A percentile compares a stretch with the other conserved stretches of the same genome.
These are phyloP conservation scores for Salarias fasciatus DNA, from an alignment of 2,797 vertebrate genomes.

Conservation along the genomic window DNA sequence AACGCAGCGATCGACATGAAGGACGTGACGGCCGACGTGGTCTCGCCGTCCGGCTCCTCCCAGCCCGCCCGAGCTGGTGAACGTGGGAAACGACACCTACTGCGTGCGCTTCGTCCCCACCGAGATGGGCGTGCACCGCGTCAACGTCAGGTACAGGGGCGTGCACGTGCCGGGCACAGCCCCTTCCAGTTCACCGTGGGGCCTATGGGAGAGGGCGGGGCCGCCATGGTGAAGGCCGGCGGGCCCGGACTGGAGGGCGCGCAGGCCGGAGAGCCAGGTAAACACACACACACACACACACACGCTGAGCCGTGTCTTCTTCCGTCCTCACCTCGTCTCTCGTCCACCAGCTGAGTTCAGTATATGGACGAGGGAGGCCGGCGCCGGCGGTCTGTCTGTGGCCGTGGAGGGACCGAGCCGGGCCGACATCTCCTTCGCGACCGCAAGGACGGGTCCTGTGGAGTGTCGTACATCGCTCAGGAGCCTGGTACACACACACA, in stretches of 20 bases:
- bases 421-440: conserved; percentile 89
- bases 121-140: conserved; percentile 95
- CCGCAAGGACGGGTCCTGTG: conserved; percentile 94
- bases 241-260: conserved; percentile 94
- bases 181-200: conserved; percentile 99
- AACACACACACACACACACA: no score
- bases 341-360: conserved; percentile 90
- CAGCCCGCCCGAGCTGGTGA: conserved; percentile 89
- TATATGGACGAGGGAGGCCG: conserved; percentile 97
- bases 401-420: conserved; percentile 96
- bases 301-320: conserved; percentile 88
- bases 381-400: conserved; percentile 93
- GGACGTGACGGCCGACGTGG: conserved; percentile 91
- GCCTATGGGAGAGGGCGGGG: conserved; percentile 94
- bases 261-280: conserved; percentile 91
- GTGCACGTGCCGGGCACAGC: conserved; percentile 91
- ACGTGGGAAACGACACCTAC: conserved; percentile 89
- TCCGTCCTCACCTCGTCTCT: no score
- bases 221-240: conserved; percentile 91
- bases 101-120: conserved; percentile 93
- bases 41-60: conserved; percentile 87
- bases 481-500: conserved; percentile 88
- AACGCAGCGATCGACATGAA: conserved; percentile 89
- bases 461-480: conserved; percentile 92
- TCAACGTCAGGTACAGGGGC: conserved; percentile 91